Evolutionary conservation across 2,113 vertebrate genomes (phyloP).

Genomic region (Cheirogaleus medius): DNA sequence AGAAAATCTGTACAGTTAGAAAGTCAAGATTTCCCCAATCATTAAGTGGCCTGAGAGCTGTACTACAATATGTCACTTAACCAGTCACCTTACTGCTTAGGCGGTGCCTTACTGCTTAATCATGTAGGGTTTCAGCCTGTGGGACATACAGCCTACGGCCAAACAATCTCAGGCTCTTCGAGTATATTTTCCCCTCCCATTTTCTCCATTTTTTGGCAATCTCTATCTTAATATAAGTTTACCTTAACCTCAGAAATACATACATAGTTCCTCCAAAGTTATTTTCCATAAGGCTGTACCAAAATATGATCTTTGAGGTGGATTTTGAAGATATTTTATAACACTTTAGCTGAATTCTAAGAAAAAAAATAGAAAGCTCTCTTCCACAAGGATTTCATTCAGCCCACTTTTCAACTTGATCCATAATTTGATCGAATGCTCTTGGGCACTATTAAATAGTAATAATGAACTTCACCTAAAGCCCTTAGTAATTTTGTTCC

Average conservation of each 20-base stretch:
- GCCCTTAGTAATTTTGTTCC: constrained; percentile 91
- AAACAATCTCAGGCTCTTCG: neutral
- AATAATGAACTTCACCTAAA: constrained; percentile 92
- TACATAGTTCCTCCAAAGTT: neutral
- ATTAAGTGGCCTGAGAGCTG: constrained; percentile 48
- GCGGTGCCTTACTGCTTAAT: constrained; percentile 68
- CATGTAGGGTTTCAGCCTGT: neutral
- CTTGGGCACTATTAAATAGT: constrained; percentile 90
- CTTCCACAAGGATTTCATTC: constrained; percentile 78
- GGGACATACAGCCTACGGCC: neutral
- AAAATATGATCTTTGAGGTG: neutral
- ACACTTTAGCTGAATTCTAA: constrained; percentile 60
- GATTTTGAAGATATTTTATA: neutral
- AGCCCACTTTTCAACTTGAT: constrained; percentile 86
- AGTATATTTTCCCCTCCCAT: neutral
- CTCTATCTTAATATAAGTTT: neutral
- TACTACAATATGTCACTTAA: constrained; percentile 58
- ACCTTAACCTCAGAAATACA: neutral
- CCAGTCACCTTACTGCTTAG: constrained; percentile 69
- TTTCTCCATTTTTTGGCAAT: neutral
- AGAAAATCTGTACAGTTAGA: constrained; percentile 34
- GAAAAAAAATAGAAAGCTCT: constrained; percentile 71
- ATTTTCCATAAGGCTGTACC: neutral
- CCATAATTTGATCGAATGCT: constrained; percentile 89
- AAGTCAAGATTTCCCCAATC: constrained; percentile 29